Base-by-base conservation (phyloP, 1,140 invertebrate genomes). In the Calliphora vicina region DNA sequence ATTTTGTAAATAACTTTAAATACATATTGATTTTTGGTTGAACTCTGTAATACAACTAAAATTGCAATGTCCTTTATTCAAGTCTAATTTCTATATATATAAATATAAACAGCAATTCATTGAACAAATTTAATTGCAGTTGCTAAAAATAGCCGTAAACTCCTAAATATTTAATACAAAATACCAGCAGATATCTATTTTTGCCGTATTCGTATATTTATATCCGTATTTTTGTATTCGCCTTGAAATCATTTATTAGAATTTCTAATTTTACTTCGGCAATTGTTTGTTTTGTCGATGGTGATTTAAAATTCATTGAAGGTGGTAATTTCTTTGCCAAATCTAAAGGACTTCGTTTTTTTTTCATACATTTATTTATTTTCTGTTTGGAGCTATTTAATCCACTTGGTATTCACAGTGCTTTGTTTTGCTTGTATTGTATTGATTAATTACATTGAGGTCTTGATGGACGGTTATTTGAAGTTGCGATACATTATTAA, bases 191-290 rank as follows among this genome's bases (percentile, higher is more conserved):
- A 13, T 29, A 29, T 29, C 29, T 29, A 29, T 45, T 45, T 45
- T 45, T 17, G 4, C 12, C 9, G 12, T 61, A 2, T 61, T 23
- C 23, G 20, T 67, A 17, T 23, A 61, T 20, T 20, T 61, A 3
- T n/a, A 6, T n/a, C 12, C 17, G 13, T 17, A 61, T 23, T 25
- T 25, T 67, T 67, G 9, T 10, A 12, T 25, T 67, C 61, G 20
- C 61, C 61, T 67, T 23, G 61, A 67, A 67, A 67, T 23, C 2
- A 67, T 67, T 67, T 67, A 67, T 67, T 67, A 67, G 61, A 67
- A 67, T 67, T 67, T 67, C 61, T 57, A 57, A 57, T 57, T 57
- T 57, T 57, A 57, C 50, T 57, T 57, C 61, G 61, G 20, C 12
- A 67, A 67, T 67, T 67, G 61, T 57, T 57, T n/a, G 50, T 67